phyloP scores from a whole-genome alignment of 2,113 vertebrate species.

The Columba janthina region DNA sequence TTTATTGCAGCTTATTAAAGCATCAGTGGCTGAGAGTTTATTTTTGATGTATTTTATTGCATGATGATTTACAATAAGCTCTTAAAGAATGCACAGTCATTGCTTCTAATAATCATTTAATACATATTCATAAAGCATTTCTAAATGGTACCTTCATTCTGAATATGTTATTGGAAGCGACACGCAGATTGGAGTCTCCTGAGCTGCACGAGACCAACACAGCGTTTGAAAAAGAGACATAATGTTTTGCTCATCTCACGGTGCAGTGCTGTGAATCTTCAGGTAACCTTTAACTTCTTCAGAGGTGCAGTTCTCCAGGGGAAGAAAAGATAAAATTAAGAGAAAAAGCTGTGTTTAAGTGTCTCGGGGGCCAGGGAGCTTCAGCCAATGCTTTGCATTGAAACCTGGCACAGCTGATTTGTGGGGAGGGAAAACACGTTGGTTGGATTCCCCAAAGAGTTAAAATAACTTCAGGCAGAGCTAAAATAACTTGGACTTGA shows the following conservation, averaged over 20 bases:
- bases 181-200: neutral
- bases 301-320: neutral
- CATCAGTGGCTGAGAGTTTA: constrained; percentile 1
- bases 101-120: constrained; percentile 36
- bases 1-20: constrained; percentile 31
- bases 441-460: neutral
- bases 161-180: neutral
- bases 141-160: neutral
- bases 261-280: neutral
- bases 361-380: neutral
- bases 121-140: neutral
- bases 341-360: neutral
- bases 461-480: neutral
- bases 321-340: rapidly evolving
- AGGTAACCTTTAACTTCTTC: neutral
- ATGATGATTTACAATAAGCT: constrained; percentile 14
- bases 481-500: neutral
- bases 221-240: neutral
- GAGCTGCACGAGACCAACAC: neutral
- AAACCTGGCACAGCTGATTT: neutral
- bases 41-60: constrained; percentile 22
- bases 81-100: neutral
- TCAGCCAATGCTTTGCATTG: neutral
- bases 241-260: neutral
- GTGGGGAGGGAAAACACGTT: rapidly evolving